Conservation (phyloP, 2,113 vertebrate genomes). For the Eretmochelys imbricata region DNA sequence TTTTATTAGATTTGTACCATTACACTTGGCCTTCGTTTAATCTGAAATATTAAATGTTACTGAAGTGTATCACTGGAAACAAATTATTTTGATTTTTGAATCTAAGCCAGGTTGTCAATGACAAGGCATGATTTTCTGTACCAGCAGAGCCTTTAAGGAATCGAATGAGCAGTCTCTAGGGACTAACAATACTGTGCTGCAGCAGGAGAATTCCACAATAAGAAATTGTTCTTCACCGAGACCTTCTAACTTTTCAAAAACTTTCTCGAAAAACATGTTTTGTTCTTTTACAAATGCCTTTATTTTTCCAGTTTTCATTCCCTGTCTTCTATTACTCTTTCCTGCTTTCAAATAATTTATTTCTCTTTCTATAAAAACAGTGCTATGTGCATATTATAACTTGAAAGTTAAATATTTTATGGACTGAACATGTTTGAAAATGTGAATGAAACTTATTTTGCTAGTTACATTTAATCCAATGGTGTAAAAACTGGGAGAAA, state of each 20-base stretch:
- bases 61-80: not conserved
- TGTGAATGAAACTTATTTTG: not conserved
- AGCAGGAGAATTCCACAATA: not conserved
- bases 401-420: not conserved
- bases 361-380: not conserved
- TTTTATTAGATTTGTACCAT: conserved; percentile 6
- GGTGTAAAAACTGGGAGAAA: not conserved
- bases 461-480: not conserved
- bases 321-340: not conserved
- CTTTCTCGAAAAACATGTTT: not conserved
- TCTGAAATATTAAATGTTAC: not conserved
- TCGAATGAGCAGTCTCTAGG: not conserved
- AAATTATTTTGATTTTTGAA: conserved; percentile 31
- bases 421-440: not conserved
- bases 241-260: not conserved
- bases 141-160: not conserved
- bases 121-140: not conserved
- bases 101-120: not conserved
- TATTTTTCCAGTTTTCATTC: not conserved
- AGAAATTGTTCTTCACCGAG: not conserved
- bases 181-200: not conserved
- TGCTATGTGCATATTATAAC: not conserved
- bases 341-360: not conserved
- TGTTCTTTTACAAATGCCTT: not conserved
- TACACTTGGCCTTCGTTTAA: not conserved